A percentile compares a stretch with the other conserved stretches of the same genome.
phyloP scores from a whole-genome alignment of 2,113 vertebrate species.

The Emydura subglobosa region DNA sequence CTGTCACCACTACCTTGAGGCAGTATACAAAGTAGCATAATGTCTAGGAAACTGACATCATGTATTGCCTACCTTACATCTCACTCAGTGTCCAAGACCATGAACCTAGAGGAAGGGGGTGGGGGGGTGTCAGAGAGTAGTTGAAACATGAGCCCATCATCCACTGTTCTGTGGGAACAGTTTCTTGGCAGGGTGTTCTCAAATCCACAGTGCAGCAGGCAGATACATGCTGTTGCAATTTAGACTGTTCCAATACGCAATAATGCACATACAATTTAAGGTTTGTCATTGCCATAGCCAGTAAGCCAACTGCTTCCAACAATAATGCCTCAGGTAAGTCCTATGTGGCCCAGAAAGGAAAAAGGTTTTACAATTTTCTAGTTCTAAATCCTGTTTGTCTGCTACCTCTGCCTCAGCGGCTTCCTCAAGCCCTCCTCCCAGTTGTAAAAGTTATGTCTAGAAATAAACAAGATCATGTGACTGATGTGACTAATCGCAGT shows the following conservation, averaged over 20 bases:
- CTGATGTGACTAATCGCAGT: background rate
- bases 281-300: background rate
- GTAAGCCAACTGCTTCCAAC: background rate
- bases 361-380: background rate
- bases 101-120: rapidly evolving
- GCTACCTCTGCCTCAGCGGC: background rate
- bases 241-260: background rate
- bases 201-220: rapidly evolving
- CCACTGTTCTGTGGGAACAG: background rate
- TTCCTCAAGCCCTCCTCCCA: background rate
- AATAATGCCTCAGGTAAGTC: background rate
- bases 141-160: background rate
- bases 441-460: background rate
- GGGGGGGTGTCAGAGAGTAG: background rate
- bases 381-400: background rate
- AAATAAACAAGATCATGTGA: background rate
- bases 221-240: background rate
- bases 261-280: background rate
- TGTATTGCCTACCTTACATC: background rate
- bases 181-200: background rate
- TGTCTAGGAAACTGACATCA: background rate
- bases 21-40: background rate
- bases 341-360: background rate
- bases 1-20: background rate
- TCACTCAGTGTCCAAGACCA: background rate